These are phyloP conservation scores for Selene dorsalis DNA, from an alignment of 2,797 vertebrate species.

Conservation along the genomic window DNA sequence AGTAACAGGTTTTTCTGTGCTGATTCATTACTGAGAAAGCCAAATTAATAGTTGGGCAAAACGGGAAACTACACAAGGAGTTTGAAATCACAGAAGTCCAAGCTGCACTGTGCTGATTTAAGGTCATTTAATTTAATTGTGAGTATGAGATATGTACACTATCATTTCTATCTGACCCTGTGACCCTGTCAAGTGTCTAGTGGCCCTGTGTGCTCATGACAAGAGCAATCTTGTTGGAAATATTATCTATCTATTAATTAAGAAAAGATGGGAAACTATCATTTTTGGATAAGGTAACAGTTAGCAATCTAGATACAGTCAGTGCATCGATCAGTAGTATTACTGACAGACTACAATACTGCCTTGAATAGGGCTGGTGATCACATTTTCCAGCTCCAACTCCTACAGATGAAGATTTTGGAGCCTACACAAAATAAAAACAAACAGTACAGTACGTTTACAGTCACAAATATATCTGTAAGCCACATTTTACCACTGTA, in stretches of 20 bases:
- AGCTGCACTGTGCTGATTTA: constrained; percentile 2
- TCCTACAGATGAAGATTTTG: neutral
- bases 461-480: no score
- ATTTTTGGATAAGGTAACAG: neutral
- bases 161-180: neutral
- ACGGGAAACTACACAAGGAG: constrained; percentile 4
- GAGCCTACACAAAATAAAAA: neutral
- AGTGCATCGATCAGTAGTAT: neutral
- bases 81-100: neutral
- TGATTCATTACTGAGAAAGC: constrained; percentile 30
- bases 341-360: no score
- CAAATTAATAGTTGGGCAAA: constrained; percentile 15
- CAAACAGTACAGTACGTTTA: neutral
- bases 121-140: constrained; percentile 1
- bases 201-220: neutral
- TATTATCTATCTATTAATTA: neutral
- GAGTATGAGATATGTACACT: neutral
- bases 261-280: neutral
- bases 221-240: neutral
- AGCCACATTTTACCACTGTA: neutral
- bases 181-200: neutral
- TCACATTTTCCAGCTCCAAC: neutral
- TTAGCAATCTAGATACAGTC: neutral
- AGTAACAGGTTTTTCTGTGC: constrained; percentile 18
- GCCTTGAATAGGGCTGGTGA: neutral